Evolutionary conservation across 2,113 vertebrate species (phyloP).

Genomic region (Mus spicilegus): DNA sequence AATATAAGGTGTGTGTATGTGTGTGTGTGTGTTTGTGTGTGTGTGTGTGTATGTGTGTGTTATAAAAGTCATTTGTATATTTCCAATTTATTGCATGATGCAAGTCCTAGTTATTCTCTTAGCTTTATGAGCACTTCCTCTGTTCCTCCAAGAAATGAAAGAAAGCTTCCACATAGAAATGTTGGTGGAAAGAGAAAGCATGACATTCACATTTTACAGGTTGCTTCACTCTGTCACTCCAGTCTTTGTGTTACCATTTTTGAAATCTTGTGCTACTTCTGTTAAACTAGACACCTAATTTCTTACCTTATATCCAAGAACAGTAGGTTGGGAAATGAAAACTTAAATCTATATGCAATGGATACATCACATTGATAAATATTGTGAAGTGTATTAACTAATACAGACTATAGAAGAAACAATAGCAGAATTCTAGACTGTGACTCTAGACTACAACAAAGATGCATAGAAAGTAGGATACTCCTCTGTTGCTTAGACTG

Average conservation of each 20-base stretch:
- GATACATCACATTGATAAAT: not conserved
- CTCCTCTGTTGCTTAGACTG: not conserved
- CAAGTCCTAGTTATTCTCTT: not conserved
- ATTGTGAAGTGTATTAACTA: not conserved
- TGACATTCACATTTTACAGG: not conserved
- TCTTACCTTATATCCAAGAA: not conserved
- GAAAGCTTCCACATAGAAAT: not conserved
- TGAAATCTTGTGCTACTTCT: not conserved
- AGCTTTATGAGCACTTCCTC: not conserved
- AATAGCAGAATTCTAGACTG: not conserved
- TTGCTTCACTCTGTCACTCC: not conserved
- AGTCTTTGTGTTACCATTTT: not conserved
- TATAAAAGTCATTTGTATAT: not conserved
- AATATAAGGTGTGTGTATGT: not conserved
- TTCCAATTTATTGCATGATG: conserved; percentile 18
- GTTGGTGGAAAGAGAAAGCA: not conserved
- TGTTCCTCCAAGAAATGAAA: not conserved
- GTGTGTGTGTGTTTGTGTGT: too few relatives aligned
- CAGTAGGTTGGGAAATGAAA: not conserved
- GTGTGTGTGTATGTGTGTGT: too few relatives aligned
- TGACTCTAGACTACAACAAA: not conserved
- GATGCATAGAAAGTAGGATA: not conserved
- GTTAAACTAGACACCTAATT: not conserved
- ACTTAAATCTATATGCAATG: not conserved
- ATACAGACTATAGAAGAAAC: not conserved